Evolutionary conservation across 2,113 vertebrate genomes (phyloP).

Genomic region (Chloropsis hardwickii): DNA sequence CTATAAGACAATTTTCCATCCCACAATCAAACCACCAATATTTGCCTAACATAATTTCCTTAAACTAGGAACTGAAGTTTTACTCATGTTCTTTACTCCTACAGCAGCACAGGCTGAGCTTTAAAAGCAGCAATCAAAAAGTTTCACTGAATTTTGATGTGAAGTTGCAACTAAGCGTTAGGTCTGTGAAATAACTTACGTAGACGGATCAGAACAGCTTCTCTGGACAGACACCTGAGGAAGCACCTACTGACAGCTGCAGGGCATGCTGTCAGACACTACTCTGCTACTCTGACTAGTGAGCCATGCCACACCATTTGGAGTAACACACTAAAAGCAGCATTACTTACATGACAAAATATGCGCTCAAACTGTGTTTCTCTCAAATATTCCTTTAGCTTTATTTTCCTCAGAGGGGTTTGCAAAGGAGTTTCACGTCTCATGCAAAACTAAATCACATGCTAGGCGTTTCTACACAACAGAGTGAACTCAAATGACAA

Average conservation of each 20-base stretch:
- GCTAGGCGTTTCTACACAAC: conserved; percentile 35
- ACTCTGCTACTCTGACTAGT: conserved; percentile 10
- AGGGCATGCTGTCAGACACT: conserved; percentile 8
- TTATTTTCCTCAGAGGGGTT: conserved; percentile 3
- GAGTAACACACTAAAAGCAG: conserved; percentile 20
- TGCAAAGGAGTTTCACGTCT: conserved; percentile 20
- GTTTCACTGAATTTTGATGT: background rate
- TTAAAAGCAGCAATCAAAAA: conserved; percentile 6
- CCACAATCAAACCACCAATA: background rate
- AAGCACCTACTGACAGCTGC: background rate
- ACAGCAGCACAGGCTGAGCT: background rate
- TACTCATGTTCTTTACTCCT: conserved; percentile 21
- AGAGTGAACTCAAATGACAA: conserved; percentile 49
- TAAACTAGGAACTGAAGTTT: background rate
- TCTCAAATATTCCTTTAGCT: background rate
- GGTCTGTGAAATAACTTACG: background rate
- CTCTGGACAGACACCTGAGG: background rate
- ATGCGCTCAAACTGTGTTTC: background rate
- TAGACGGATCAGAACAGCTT: conserved; percentile 4
- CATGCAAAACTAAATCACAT: conserved; percentile 70
- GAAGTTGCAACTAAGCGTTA: background rate
- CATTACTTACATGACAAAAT: conserved; percentile 7
- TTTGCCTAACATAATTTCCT: background rate
- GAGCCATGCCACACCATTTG: background rate
- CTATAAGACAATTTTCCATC: conserved; percentile 32